Percentiles rank a stretch among this genome's conserved stretches.
Evolutionary conservation across 1,140 invertebrate genomes (phyloP).

Genomic region (Paraescarpia echinospica): DNA sequence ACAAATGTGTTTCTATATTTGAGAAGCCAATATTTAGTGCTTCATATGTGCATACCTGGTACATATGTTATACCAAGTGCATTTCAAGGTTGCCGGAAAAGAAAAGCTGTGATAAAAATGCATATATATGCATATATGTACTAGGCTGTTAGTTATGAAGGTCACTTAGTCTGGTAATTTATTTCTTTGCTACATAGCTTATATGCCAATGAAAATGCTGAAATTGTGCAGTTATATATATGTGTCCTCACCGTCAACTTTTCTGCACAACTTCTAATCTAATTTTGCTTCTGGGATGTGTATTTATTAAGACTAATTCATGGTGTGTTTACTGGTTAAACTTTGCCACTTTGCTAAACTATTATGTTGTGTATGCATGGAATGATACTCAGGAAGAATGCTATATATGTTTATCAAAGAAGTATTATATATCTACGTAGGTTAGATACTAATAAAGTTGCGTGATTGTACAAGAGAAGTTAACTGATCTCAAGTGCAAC

Average conservation of each 20-base stretch:
- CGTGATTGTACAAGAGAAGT: no score
- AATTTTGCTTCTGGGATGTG: not conserved
- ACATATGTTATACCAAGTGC: not conserved
- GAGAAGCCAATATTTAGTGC: not conserved
- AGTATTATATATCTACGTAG: not conserved
- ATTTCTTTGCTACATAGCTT: not conserved
- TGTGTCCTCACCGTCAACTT: not conserved
- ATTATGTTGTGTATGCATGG: not conserved
- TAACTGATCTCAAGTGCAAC: not conserved
- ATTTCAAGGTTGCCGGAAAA: not conserved
- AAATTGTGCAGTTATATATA: not conserved
- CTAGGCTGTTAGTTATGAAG: not conserved
- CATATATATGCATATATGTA: no score
- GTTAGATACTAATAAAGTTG: no score
- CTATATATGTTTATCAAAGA: not conserved
- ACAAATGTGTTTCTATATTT: not conserved
- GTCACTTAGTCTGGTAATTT: not conserved
- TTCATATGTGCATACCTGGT: not conserved
- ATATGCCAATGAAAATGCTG: not conserved
- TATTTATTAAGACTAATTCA: not conserved
- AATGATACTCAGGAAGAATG: not conserved
- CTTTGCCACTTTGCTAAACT: not conserved
- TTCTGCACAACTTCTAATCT: not conserved
- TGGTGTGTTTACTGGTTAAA: not conserved
- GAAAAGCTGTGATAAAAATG: conserved; percentile 6